phyloP scores from a whole-genome alignment of 2,797 vertebrate species.

The Distichodus sexfasciatus region DNA sequence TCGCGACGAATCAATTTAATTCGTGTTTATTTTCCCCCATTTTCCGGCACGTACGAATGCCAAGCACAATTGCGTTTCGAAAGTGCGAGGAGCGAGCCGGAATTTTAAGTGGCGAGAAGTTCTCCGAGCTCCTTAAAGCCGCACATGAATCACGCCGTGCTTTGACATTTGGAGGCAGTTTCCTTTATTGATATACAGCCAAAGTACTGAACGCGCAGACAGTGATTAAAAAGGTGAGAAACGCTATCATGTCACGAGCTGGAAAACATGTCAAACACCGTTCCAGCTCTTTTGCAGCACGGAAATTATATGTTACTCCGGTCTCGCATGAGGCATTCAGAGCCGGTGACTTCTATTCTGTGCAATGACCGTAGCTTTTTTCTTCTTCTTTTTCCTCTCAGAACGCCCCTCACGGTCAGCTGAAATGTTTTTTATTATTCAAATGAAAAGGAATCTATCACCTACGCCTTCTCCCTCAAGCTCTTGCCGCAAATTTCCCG shows the following conservation, averaged over 20 bases:
- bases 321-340: neutral
- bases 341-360: neutral
- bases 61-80: constrained; percentile 25
- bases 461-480: neutral
- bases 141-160: neutral
- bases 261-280: neutral
- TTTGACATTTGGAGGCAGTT: constrained; percentile 6
- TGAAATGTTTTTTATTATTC: neutral
- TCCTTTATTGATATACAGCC: neutral
- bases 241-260: neutral
- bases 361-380: neutral
- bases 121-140: neutral
- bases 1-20: constrained; percentile 24
- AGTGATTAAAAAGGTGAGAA: constrained; percentile 16
- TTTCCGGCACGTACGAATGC: neutral
- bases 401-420: neutral
- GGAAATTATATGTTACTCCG: neutral
- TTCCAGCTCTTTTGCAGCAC: neutral
- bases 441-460: constrained; percentile 13
- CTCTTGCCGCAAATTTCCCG: neutral
- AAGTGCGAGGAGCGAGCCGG: constrained; percentile 1
- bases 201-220: neutral
- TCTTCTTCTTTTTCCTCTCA: too few relatives aligned
- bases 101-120: neutral
- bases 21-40: constrained; percentile 16